Percentiles rank a stretch among this genome's conserved stretches.
These are phyloP conservation scores for Deilephila elpenor DNA, from an alignment of 2,888 invertebrate genomes.

Conservation along the genomic window DNA sequence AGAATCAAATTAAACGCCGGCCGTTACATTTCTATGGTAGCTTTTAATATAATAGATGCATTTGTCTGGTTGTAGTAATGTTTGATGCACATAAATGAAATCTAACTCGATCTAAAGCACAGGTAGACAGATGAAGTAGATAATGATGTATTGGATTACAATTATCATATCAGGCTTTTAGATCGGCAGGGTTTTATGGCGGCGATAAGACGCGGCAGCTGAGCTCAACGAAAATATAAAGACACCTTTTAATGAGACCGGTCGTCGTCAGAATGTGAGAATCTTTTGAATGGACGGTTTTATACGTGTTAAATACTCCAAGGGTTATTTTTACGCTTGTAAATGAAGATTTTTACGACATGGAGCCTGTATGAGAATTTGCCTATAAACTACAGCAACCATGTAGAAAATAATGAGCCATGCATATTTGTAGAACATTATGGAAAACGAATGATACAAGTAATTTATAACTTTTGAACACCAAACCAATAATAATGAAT, in stretches of 20 bases:
- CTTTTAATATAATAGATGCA: constrained; percentile 2
- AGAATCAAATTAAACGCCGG: too few species aligned
- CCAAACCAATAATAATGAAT: neutral
- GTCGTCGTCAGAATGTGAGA: constrained; percentile 65
- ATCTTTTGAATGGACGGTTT: constrained; percentile 55
- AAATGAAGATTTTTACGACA: constrained; percentile 45
- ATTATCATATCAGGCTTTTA: constrained; percentile 72
- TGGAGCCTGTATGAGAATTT: constrained; percentile 30
- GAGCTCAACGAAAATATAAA: constrained; percentile 68
- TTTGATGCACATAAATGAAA: constrained; percentile 11
- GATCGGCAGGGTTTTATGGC: constrained; percentile 71
- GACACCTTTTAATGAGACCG: constrained; percentile 76
- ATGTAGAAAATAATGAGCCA: neutral
- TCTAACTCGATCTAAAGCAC: constrained; percentile 40
- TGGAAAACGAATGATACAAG: constrained; percentile 24
- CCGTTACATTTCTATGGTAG: neutral
- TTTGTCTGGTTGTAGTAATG: constrained; percentile 29
- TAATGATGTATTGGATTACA: constrained; percentile 76
- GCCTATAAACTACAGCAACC: constrained; percentile 24
- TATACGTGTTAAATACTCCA: constrained; percentile 63
- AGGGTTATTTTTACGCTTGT: constrained; percentile 54
- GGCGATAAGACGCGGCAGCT: constrained; percentile 73
- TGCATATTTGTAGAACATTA: constrained; percentile 23
- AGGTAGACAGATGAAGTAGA: constrained; percentile 62
- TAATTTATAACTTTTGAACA: constrained; percentile 1